Conservation (phyloP, 2,797 vertebrate species). For the Hapalemur alaotrensis region DNA sequence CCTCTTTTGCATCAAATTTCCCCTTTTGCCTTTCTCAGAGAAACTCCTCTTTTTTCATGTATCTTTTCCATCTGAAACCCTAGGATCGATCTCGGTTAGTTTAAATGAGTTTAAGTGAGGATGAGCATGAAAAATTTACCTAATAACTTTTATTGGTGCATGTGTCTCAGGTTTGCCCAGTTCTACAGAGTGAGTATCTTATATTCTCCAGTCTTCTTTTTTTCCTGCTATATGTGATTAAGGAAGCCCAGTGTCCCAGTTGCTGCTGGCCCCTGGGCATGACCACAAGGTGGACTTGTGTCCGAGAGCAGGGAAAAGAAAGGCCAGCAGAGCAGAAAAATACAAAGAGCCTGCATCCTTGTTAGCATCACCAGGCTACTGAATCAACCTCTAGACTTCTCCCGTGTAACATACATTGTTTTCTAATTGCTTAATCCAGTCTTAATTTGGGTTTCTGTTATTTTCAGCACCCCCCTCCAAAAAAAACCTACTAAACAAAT, state of each 20-base stretch:
- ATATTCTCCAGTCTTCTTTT: not conserved
- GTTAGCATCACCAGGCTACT: not conserved
- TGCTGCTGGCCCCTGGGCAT: not conserved
- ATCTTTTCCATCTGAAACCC: not conserved
- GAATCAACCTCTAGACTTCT: not conserved
- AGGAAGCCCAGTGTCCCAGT: not conserved
- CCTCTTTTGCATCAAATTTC: not conserved
- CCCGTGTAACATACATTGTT: not conserved
- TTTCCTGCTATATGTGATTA: not conserved
- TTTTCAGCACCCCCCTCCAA: not conserved
- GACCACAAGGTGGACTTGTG: not conserved
- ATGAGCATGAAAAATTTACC: not conserved
- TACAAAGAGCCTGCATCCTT: not conserved
- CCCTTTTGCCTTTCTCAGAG: not conserved
- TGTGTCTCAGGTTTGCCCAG: not conserved
- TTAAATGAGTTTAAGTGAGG: not conserved
- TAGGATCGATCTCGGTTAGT: not conserved
- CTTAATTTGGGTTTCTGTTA: not conserved
- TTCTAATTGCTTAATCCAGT: not conserved
- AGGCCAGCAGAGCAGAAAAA: not conserved
- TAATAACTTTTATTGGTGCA: not conserved
- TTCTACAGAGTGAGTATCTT: not conserved
- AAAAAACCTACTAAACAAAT: not conserved
- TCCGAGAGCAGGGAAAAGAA: not conserved
- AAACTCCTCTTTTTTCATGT: not conserved